A percentile compares a stretch with the other conserved stretches of the same genome.
Conservation (phyloP, 2,113 vertebrate species). For the Callipepla californica region DNA sequence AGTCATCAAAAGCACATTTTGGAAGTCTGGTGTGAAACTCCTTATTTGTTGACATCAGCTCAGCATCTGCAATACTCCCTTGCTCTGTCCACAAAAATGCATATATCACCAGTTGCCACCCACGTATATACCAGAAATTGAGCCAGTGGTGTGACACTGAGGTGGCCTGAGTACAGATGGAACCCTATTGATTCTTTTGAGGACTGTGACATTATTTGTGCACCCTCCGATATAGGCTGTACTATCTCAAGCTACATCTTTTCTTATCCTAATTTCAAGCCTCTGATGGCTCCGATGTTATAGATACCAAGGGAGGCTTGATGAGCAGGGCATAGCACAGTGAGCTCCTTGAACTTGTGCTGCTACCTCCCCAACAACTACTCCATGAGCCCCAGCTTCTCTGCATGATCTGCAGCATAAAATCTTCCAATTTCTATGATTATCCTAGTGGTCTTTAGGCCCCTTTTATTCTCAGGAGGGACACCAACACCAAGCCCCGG, state of each 20-base stretch:
- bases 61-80: not conserved
- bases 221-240: not conserved
- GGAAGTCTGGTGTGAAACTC: not conserved
- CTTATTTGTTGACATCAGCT: not conserved
- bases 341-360: not conserved
- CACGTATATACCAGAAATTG: not conserved
- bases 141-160: not conserved
- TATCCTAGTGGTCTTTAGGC: not conserved
- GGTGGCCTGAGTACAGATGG: not conserved
- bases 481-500: not conserved
- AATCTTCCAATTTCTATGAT: not conserved
- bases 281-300: rapidly evolving
- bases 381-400: not conserved
- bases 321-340: rapidly evolving
- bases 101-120: not conserved
- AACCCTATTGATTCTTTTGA: not conserved
- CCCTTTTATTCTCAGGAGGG: not conserved
- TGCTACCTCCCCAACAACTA: not conserved
- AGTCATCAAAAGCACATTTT: not conserved
- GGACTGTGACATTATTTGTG: too few species aligned
- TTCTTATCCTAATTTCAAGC: not conserved
- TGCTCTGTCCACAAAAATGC: not conserved
- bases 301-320: not conserved
- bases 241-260: not conserved
- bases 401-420: not conserved